Evolutionary conservation across 2,888 invertebrate species (phyloP), one percentile per base, ranked within the genome.

Genomic region (Cistogaster globosa): DNA sequence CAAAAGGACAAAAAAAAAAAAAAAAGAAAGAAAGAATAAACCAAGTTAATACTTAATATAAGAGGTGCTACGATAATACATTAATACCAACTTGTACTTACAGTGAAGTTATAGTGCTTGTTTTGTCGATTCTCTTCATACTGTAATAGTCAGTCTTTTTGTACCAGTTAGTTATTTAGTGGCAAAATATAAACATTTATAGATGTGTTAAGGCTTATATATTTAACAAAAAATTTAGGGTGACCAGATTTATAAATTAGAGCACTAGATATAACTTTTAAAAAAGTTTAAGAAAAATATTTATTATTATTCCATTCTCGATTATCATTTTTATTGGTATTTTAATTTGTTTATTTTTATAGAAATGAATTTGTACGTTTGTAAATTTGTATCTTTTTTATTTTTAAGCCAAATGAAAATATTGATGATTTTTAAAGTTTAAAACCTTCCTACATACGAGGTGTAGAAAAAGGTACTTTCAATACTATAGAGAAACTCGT

Each of bases 181-280:
- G 83, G 77, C 72, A 78, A 65, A 68, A 78, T 57, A 62, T 38
- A 78, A 62, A 38, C 16, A 78, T 62, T 77, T 20, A 36, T 58
- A 48, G 48, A 68, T 83, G 72, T 60, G 62, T 78, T 55, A 48
- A 74, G 22, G 22, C 72, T 38, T 32, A 72, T 32, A 68, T 53
- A 72, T 53, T 62, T 20, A n/a, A 20, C n/a, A 42, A 32, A 32
- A 32, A 18, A 26, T 16, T 32, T 36, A 48, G 62, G 42, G 74
- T 12, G 83, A 32, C 62, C 83, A 83, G 74, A 6, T 68, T 11
- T n/a, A 0, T 53, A 5, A 53, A 38, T 55, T 18, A 7, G 8
- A 32, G 18, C 32, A 32, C 6, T 4, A 32, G 32, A 32, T 32
- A 6, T 32, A 32, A 4, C 32, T 32, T 32, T 32, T 32, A n/a